Evolutionary conservation across 2,113 vertebrate species (phyloP).

Genomic region (Meleagris gallopavo): DNA sequence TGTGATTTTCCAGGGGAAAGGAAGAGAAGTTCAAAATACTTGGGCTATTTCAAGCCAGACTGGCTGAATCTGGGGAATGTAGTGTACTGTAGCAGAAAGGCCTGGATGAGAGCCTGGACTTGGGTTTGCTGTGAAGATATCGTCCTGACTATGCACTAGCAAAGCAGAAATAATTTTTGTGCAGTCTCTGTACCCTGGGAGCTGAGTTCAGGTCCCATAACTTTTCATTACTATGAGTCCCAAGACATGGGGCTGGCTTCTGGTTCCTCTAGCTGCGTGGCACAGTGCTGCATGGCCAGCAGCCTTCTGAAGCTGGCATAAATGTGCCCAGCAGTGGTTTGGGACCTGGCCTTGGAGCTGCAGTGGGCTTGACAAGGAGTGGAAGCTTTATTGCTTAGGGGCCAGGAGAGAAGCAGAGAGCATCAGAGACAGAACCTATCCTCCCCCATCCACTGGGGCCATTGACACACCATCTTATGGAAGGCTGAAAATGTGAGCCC

Average conservation of each 20-base stretch:
- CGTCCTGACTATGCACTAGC: neutral
- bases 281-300: neutral
- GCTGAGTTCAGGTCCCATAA: neutral
- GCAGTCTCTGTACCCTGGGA: rapidly evolving
- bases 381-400: neutral
- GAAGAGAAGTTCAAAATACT: neutral
- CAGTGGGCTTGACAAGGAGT: neutral
- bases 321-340: rapidly evolving
- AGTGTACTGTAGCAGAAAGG: neutral
- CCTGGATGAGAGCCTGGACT: neutral
- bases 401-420: neutral
- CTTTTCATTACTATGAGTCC: neutral
- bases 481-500: neutral
- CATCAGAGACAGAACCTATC: neutral
- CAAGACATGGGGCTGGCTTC: neutral
- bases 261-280: neutral
- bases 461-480: neutral
- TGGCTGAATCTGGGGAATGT: neutral
- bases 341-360: rapidly evolving
- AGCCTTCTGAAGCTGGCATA: neutral
- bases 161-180: neutral
- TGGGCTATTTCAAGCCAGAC: neutral
- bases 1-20: neutral
- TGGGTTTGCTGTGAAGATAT: neutral
- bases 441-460: neutral